phyloP scores from a whole-genome alignment of 2,797 vertebrate species.

The Poliocrania exsul region DNA sequence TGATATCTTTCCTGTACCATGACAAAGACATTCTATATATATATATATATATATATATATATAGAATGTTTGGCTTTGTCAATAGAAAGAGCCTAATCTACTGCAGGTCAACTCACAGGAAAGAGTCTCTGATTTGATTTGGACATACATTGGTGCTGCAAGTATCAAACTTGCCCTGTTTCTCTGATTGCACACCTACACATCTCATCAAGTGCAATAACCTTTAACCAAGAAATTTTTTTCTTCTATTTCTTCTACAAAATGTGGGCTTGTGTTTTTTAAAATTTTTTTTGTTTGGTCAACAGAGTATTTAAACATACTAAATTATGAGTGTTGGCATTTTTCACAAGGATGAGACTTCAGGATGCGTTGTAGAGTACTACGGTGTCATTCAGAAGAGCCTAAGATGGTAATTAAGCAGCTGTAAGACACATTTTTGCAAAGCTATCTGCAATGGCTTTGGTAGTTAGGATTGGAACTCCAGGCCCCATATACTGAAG shows the following conservation, averaged over 20 bases:
- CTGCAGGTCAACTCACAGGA: not conserved
- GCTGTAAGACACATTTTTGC: not conserved
- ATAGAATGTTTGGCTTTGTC: not conserved
- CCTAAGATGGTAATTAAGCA: not conserved
- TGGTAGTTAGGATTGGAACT: not conserved
- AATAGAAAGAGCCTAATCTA: not conserved
- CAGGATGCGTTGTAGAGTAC: not conserved
- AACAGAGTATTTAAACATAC: not conserved
- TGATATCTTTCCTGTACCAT: fast-evolving
- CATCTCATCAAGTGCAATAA: not conserved
- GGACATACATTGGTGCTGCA: not conserved
- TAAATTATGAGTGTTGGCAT: not conserved
- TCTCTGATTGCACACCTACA: not conserved
- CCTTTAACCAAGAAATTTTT: not conserved
- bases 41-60: not conserved
- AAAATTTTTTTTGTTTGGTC: not conserved
- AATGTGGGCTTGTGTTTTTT: not conserved
- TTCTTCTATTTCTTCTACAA: not conserved
- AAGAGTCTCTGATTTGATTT: not conserved
- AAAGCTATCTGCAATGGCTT: not conserved
- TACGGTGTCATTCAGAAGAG: not conserved
- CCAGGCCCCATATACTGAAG: not conserved
- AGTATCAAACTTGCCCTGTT: not conserved
- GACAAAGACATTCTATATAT: not conserved
- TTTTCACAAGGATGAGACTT: not conserved